phyloP scores from a whole-genome alignment of 92 coral and sea anemone species.

The Galaxea fascicularis region DNA sequence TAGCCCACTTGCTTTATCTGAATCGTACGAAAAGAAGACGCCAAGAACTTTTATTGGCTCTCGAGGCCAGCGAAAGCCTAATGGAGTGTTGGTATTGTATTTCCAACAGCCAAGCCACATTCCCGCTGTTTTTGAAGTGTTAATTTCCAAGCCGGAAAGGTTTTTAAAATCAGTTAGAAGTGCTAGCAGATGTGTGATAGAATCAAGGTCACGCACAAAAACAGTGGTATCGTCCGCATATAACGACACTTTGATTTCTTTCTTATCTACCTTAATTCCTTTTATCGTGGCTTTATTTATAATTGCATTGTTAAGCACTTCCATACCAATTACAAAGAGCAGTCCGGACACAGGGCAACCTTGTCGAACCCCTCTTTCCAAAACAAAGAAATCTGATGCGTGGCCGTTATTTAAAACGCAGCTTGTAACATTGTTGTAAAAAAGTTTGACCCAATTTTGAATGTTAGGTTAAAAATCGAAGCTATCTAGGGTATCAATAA shows the following conservation, averaged over 20 bases:
- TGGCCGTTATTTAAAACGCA: not conserved
- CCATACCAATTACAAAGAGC: not conserved
- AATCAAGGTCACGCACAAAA: no score
- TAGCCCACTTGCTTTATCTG: no score
- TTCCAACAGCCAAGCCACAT: conserved; percentile 18
- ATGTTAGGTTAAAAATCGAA: no score
- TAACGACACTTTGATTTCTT: not conserved
- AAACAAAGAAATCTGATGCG: not conserved
- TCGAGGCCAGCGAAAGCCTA: conserved; percentile 2
- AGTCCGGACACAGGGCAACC: conserved; percentile 4
- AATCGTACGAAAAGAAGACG: no score
- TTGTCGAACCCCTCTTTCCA: conserved; percentile 3
- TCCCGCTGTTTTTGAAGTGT: conserved; percentile 6
- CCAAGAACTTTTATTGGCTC: no score
- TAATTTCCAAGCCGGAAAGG: conserved; percentile 4
- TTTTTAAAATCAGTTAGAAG: not conserved
- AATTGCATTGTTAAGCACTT: not conserved
- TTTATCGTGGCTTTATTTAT: not conserved
- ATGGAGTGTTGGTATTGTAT: not conserved
- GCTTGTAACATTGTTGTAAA: no score
- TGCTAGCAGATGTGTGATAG: no score
- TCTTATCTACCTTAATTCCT: not conserved
- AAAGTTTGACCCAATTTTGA: not conserved
- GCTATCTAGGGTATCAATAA: not conserved
- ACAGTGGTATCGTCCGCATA: not conserved